Conservation (phyloP, 2,888 invertebrate species). For the Cerastoderma edule region DNA sequence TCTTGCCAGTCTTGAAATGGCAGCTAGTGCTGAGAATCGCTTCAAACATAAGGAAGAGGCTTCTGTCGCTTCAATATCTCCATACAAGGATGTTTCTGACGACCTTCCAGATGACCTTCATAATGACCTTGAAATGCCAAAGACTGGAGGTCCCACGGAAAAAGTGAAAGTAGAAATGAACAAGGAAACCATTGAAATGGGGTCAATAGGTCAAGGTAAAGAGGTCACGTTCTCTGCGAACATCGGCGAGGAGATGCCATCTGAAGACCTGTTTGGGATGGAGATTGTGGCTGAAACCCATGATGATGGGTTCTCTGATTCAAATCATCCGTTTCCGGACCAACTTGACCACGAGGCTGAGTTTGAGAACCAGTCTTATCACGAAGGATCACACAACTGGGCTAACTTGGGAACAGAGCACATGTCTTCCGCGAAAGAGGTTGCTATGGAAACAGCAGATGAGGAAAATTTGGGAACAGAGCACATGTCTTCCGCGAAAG, state of each 20-base stretch:
- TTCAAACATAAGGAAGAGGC: too few species aligned
- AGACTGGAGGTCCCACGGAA: slow-evolving; percentile 53
- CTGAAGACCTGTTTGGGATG: slow-evolving; percentile 24
- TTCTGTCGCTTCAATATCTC: too few species aligned
- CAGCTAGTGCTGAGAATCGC: background rate
- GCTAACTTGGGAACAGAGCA: background rate
- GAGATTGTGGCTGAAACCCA: background rate
- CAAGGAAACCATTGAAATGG: slow-evolving; percentile 65
- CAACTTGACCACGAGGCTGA: background rate
- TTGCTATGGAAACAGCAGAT: slow-evolving; percentile 19
- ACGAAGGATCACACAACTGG: background rate
- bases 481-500: background rate
- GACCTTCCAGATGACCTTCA: too few species aligned
- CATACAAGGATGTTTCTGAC: too few species aligned
- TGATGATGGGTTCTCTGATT: background rate
- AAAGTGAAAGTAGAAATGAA: slow-evolving; percentile 74
- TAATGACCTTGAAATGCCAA: too few species aligned
- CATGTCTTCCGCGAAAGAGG: background rate
- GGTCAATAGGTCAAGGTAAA: slow-evolving; percentile 50
- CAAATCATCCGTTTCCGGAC: background rate
- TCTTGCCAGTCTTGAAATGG: slow-evolving; percentile 22
- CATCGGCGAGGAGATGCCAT: slow-evolving; percentile 18
- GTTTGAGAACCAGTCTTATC: background rate
- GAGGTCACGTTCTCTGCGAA: slow-evolving; percentile 20
- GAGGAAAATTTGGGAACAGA: slow-evolving; percentile 8